Base-by-base conservation (phyloP, 2,888 invertebrate species). In the Latrodectus hesperus region DNA sequence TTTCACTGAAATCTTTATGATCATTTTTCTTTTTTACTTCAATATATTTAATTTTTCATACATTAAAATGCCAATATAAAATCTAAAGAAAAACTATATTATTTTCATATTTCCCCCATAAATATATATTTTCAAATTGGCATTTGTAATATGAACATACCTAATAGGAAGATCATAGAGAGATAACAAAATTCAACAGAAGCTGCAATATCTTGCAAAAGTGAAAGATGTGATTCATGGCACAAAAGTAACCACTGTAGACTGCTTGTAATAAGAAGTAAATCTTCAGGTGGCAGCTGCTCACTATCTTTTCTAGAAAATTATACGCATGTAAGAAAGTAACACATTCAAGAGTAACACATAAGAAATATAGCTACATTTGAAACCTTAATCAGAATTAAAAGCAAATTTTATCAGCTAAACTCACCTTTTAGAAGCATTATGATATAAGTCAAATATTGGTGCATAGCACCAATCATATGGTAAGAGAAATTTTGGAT, bases 401-500 rank as follows among this genome's bases (percentile, higher is more conserved):
- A 74, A 74, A 55, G 14, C 55, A n/a, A 22, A 38, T 1, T 71
- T 71, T 14, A 49, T 1, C 0, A 77, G 51, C 52, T 11, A 17
- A 26, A 49, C 65, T 14, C 60, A 88, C 87, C 78, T 88, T 38
- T 68, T 26, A 38, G 17, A 55, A 22, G 74, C 22, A 38, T 70
- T 70, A 51, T 64, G 9, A 60, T 88, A 88, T 55, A 82, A 51
- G 0, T 82, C 26, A 22, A 49, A 70, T 17, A 88, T 83, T n/a
- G 82, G 87, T n/a, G 72, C 65, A 26, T 83, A 88, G 38, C 52
- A 79, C 78, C 82, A 88, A 67, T 88, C 87, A 49, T 53, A 38
- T 53, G 74, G 49, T 53, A 88, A 49, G 6, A 88, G 9, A 55
- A 38, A 22, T 26, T 51, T 12, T 14, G 68, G 17, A n/a, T 38